phyloP scores from a whole-genome alignment of 2,113 vertebrate genomes.

The Antennarius striatus region DNA sequence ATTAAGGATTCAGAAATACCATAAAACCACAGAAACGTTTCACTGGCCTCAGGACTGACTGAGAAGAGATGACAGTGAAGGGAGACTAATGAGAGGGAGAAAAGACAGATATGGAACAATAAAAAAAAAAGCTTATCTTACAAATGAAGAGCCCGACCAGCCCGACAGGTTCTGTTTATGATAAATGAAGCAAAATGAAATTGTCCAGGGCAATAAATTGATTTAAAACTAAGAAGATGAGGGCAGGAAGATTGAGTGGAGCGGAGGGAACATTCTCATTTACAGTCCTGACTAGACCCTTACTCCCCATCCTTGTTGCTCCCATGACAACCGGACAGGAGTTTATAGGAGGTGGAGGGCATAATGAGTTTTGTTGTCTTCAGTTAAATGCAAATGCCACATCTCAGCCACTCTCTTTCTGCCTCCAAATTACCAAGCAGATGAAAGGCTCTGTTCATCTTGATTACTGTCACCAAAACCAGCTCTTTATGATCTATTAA shows the following conservation, averaged over 20 bases:
- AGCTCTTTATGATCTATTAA: conserved; percentile 28
- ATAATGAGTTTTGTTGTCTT: conserved; percentile 61
- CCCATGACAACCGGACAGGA: conserved; percentile 72
- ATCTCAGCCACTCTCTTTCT: conserved; percentile 17
- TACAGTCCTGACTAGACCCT: conserved; percentile 47
- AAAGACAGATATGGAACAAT: background rate
- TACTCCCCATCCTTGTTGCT: conserved; percentile 50
- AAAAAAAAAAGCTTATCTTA: background rate
- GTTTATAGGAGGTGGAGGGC: conserved; percentile 56
- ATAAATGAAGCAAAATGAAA: background rate
- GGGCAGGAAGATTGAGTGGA: background rate
- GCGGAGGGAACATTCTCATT: conserved; percentile 45
- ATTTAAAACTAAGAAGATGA: background rate
- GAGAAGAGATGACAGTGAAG: background rate
- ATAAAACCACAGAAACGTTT: conserved; percentile 1
- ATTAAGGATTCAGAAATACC: background rate
- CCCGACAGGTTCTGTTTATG: background rate
- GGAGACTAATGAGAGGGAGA: background rate
- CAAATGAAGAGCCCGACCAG: background rate
- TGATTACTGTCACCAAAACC: conserved; percentile 31
- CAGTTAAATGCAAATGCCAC: conserved; percentile 30
- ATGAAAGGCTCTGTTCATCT: conserved; percentile 24
- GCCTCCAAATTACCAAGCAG: conserved; percentile 26
- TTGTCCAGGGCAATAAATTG: background rate
- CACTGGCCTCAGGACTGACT: background rate